phyloP scores from a whole-genome alignment of 2,797 vertebrate genomes.

The Lagocephalus sceleratus region DNA sequence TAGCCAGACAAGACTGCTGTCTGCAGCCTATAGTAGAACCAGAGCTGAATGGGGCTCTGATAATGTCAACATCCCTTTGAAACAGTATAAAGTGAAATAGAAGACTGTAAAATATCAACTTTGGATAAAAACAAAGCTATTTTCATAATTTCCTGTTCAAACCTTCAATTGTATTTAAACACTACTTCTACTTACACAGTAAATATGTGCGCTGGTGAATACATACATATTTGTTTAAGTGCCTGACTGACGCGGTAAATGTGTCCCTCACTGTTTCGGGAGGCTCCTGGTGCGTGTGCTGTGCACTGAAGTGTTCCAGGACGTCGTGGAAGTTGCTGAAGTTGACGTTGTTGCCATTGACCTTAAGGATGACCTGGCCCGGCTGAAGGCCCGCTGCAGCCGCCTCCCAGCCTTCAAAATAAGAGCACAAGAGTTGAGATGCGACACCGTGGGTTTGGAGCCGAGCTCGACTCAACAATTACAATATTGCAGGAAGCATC shows the following conservation, averaged over 20 bases:
- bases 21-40: no score
- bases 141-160: neutral
- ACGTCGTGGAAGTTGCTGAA: constrained; percentile 81
- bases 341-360: constrained; percentile 86
- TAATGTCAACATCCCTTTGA: no score
- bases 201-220: no score
- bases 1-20: no score
- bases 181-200: no score
- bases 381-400: constrained; percentile 87
- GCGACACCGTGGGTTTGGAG: constrained; percentile 5
- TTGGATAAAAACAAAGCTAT: neutral
- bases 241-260: neutral
- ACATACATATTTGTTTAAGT: neutral
- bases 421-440: constrained; percentile 27
- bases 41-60: no score
- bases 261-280: constrained; percentile 78
- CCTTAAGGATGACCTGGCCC: constrained; percentile 92
- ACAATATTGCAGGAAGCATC: no score
- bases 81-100: neutral
- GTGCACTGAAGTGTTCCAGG: constrained; percentile 89
- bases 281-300: constrained; percentile 76
- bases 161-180: no score
- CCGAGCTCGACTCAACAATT: constrained; percentile 4
- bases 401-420: constrained; percentile 84
- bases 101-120: neutral